Evolutionary conservation across 2,888 invertebrate genomes (phyloP), one percentile per base, ranked within the genome.

Genomic region (Barypeithes pellucidus): DNA sequence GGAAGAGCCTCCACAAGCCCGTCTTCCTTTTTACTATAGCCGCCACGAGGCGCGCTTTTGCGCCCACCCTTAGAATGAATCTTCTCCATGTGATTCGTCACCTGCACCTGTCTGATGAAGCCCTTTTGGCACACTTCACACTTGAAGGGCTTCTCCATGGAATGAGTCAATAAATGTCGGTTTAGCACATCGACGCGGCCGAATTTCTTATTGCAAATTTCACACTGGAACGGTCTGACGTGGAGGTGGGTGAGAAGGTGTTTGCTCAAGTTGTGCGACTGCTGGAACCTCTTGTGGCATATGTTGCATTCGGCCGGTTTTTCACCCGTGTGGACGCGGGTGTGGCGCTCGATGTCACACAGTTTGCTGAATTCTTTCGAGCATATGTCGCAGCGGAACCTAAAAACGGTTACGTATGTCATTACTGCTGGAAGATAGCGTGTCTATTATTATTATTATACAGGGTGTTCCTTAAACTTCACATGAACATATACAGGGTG

Each of bases 301-400:
- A 84, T 84, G 62, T 82, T 83, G 71, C 86, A 86, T 12, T 82
- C 79, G 63, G 80, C 83, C 4, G 85, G 85, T 73, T 86, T 86
- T 72, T 85, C 86, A 3, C 86, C 86, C 2, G 85, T 85, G 76
- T 86, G 86, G 3, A 86, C 85, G 1, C 86, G 79, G 1, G 80
- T 81, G 74, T 86, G 86, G 4, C 86, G 77, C 71, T 85, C 83
- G 57, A 86, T 78, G 77, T 86, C 85, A 77, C 84, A 85, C 22
- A 82, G 79, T 78, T 86, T 86, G 11, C 79, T 76, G 76, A 86
- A 86, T 63, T 82, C 80, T 54, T 83, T 84, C 9, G 78, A 77
- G 74, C 86, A 86, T 16, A 81, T 77, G 24, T 83, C 82, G 68
- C 86, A 86, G n/a, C 80, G 80, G 75, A 81, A 85, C 11, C 78